Conservation (phyloP, 1,140 invertebrate species). For the Bombus cullumanus region DNA sequence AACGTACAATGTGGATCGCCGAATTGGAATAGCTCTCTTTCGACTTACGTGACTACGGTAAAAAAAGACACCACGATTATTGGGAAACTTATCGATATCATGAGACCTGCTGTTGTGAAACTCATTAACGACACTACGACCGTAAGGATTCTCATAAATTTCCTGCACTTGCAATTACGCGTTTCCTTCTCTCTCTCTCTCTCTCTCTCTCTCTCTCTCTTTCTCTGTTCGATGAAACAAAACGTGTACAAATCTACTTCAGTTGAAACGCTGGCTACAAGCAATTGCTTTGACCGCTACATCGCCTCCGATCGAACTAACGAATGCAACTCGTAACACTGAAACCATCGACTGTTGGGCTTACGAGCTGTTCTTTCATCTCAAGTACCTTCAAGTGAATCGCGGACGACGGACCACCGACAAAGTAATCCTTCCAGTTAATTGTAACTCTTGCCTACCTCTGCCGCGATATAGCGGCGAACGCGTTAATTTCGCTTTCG, state of each 20-base stretch:
- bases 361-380: constrained; percentile 77
- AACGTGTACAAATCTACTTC: constrained; percentile 6
- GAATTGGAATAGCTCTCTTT: constrained; percentile 66
- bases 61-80: constrained; percentile 71
- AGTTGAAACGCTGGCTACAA: constrained; percentile 78
- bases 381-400: constrained; percentile 74
- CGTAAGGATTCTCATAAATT: constrained; percentile 55
- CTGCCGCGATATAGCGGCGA: background rate
- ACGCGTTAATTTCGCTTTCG: constrained; percentile 22
- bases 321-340: constrained; percentile 69
- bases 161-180: background rate
- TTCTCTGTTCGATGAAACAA: background rate
- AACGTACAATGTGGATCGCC: constrained; percentile 65
- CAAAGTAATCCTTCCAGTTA: constrained; percentile 62
- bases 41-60: constrained; percentile 52
- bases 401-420: constrained; percentile 58
- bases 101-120: constrained; percentile 73
- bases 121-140: constrained; percentile 74
- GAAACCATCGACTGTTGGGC: constrained; percentile 78
- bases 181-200: background rate
- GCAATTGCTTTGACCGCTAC: constrained; percentile 52
- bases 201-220: no score
- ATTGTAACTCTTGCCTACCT: background rate
- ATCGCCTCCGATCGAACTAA: constrained; percentile 58
- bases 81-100: constrained; percentile 69